Evolutionary conservation across 2,113 vertebrate species (phyloP), one percentile per base, ranked within the genome.

Genomic region (Eonycteris spelaea): DNA sequence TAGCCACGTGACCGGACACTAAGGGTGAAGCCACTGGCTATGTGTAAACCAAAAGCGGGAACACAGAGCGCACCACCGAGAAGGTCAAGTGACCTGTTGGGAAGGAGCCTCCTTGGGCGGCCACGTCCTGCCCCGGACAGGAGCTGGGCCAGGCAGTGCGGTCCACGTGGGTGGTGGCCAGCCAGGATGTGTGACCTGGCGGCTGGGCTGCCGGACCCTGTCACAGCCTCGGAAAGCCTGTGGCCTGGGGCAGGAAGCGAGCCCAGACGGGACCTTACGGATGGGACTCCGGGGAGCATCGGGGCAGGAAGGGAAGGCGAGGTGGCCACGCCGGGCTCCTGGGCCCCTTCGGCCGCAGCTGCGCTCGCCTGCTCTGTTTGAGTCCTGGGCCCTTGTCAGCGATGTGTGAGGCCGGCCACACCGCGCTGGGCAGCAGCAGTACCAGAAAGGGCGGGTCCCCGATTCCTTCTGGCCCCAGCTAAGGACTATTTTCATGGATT

Each of bases 1-100:
- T 3, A 40, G 4, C 0, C 4, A 16, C 5, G 1, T 0, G 53
- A 8, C 12, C 0, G 38, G 2, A 33, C 22, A 9, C n/a, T 1
- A 5, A 59, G 38, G 45, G 16, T 1, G 7, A 26, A 22, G 24
- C 3, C 0, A 1, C 5, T 0, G 1, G 22, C 9, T 14, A 6
- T 6, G 1, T 9, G 21, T 28, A 9, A 55, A 43, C 55, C 15
- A 11, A 21, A 48, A 3, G 45, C 45, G 45, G 12, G 45, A 14
- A 48, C 45, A 1, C 43, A 6, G 7, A 1, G 43, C 7, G 43
- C 43, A 45, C 43, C 43, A 9, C 43, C 43, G 33, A n/a, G 65
- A 55, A 82, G 18, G 15, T 59, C 65, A 21, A 45, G 57, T 24
- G 1, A 5, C 12, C 0, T 10, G 26, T 14, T 6, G 65, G 5